Evolutionary conservation across 2,797 vertebrate genomes (phyloP).

Genomic region (Masticophis lateralis): DNA sequence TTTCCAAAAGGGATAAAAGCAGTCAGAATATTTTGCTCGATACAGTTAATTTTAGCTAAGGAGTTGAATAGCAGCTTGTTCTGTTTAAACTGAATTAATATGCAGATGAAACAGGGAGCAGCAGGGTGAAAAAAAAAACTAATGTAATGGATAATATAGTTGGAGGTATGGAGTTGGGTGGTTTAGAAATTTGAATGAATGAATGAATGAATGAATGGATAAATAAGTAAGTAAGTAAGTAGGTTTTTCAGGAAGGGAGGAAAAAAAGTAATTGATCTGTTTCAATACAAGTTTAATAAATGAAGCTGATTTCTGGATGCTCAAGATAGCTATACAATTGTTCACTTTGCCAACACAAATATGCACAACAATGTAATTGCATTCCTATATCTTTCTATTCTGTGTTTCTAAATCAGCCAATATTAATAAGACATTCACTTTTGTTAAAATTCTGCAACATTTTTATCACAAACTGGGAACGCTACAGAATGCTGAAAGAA

Average conservation of each 20-base stretch:
- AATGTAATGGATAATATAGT: background rate
- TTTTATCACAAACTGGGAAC: background rate
- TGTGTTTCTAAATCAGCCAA: background rate
- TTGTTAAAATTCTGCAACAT: background rate
- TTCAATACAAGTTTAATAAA: background rate
- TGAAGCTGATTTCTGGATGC: background rate
- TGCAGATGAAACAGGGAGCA: background rate
- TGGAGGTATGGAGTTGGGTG: background rate
- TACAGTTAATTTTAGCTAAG: background rate
- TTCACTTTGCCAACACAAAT: background rate
- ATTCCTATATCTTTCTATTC: too few species aligned
- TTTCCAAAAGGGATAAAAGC: background rate
- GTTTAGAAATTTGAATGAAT: background rate
- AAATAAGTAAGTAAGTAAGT: too few species aligned
- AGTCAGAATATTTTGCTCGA: background rate
- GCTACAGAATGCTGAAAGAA: conserved; percentile 6
- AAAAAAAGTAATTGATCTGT: background rate
- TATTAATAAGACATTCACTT: background rate
- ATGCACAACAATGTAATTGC: background rate
- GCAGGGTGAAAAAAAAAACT: too few species aligned
- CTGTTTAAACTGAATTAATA: background rate
- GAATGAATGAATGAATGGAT: too few species aligned
- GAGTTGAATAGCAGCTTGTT: background rate
- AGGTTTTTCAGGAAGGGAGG: background rate
- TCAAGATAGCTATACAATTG: background rate